Evolutionary conservation across 2,113 vertebrate species (phyloP), one percentile per base, ranked within the genome.

Genomic region (Blennius ocellaris): DNA sequence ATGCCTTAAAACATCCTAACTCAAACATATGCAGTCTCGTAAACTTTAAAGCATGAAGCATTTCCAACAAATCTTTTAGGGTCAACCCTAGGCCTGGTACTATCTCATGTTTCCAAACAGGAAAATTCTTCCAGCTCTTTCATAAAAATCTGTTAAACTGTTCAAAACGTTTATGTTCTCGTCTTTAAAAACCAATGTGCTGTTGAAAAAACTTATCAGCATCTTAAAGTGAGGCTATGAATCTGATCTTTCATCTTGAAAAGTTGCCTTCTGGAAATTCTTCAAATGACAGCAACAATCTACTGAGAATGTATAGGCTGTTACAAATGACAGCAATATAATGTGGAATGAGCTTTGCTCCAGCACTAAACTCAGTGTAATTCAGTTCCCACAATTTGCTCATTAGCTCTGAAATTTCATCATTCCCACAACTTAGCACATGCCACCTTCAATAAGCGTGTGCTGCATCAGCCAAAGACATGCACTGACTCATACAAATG

Each of bases 21-120:
- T 81, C 52, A 80, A 80, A 76, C 80, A 84, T 75, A 87, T 70
- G 73, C 83, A 82, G 61, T 36, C 79, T 89, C 59, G 9, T 90
- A 90, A 87, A 89, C 57, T 40, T 76, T 80, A 78, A 86, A 86
- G 69, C 61, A 83, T 54, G 59, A 84, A 81, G 62, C 51, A 87
- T 87, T 80, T 87, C 66, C 51, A 85, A 74, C 78, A 67, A 85
- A 78, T 62, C 75, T 73, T 84, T 73, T 77, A 85, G 77, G 87
- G 78, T 84, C 80, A 83, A 15, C 40, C 41, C 39, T 71, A 68
- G 78, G 74, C 54, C 69, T 71, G 36, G 21, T 49, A 75, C 73
- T 61, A 77, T 82, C 79, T 85, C 67, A 40, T 62, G 61, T 87
- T 86, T 85, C 84, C 60, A 81, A 80, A 83, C 8, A 76, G 16